These are phyloP conservation scores for Carposina sasakii DNA, from an alignment of 1,140 invertebrate genomes.

Conservation along the genomic window DNA sequence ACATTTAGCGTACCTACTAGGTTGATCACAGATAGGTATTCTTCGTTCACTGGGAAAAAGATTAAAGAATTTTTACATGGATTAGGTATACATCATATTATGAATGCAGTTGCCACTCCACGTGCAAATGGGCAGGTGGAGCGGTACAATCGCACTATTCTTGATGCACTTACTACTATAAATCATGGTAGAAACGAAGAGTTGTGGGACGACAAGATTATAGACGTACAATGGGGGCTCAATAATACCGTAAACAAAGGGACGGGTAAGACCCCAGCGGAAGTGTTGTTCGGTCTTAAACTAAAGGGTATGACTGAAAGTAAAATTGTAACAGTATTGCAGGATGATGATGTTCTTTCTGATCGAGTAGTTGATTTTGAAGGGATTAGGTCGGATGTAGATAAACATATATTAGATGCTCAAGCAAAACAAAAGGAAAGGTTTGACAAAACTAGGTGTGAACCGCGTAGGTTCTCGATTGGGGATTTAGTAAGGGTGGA, in stretches of 20 bases:
- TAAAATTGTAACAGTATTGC: background rate
- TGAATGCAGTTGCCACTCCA: too few species aligned
- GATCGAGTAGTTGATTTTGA: background rate
- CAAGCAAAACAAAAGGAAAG: background rate
- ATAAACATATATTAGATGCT: background rate
- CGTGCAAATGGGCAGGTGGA: too few species aligned
- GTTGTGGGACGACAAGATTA: slow-evolving; percentile 4
- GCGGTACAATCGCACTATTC: too few species aligned
- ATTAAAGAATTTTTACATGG: too few species aligned
- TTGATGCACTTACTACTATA: too few species aligned
- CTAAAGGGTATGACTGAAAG: background rate
- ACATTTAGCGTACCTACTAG: too few species aligned
- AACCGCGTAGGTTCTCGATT: background rate
- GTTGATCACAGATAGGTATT: too few species aligned
- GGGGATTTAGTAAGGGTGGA: slow-evolving; percentile 3
- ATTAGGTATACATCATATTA: too few species aligned
- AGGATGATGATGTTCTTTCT: background rate
- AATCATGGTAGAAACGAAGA: background rate
- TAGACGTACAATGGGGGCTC: slow-evolving; percentile 4
- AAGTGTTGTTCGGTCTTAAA: background rate
- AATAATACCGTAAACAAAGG: slow-evolving; percentile 6
- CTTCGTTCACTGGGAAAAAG: too few species aligned
- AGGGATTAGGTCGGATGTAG: background rate
- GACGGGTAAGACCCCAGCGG: slow-evolving; percentile 1
- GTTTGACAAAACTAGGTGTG: background rate